Evolutionary conservation across 2,888 invertebrate genomes (phyloP).

Genomic region (Diplolepis rosae): DNA sequence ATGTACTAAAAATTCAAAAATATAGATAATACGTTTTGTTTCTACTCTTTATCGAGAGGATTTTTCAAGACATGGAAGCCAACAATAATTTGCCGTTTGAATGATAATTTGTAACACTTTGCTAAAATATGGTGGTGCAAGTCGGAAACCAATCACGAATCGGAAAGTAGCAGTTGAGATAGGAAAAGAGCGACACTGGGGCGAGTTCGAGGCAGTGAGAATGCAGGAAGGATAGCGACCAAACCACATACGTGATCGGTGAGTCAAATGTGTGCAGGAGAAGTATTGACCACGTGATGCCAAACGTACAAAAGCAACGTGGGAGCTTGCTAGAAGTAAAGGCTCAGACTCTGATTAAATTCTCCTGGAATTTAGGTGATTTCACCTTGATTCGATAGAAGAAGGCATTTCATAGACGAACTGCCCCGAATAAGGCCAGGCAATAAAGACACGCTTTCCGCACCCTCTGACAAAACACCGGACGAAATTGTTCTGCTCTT

Average conservation of each 20-base stretch:
- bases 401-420: slow-evolving; percentile 66
- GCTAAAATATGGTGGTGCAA: neutral
- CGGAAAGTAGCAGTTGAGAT: slow-evolving; percentile 52
- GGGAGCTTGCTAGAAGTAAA: slow-evolving; percentile 34
- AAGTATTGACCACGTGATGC: slow-evolving; percentile 58
- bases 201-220: slow-evolving; percentile 59
- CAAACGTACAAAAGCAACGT: slow-evolving; percentile 33
- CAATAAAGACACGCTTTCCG: slow-evolving; percentile 17
- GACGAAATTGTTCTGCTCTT: slow-evolving; percentile 3
- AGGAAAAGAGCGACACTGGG: slow-evolving; percentile 54
- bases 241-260: slow-evolving; percentile 60
- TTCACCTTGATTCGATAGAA: slow-evolving; percentile 65
- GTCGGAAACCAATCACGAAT: slow-evolving; percentile 39
- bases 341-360: slow-evolving; percentile 67
- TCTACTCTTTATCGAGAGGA: too few species aligned
- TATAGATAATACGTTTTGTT: too few species aligned
- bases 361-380: slow-evolving; percentile 65
- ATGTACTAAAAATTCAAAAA: too few species aligned
- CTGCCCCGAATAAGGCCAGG: slow-evolving; percentile 49
- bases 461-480: slow-evolving; percentile 9
- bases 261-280: slow-evolving; percentile 55
- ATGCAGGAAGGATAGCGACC: slow-evolving; percentile 49
- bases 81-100: neutral
- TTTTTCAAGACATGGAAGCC: neutral
- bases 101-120: slow-evolving; percentile 21